A percentile compares a stretch with the other conserved stretches of the same genome.
phyloP scores from a whole-genome alignment of 2,113 vertebrate genomes.

The Pteropus alecto region DNA sequence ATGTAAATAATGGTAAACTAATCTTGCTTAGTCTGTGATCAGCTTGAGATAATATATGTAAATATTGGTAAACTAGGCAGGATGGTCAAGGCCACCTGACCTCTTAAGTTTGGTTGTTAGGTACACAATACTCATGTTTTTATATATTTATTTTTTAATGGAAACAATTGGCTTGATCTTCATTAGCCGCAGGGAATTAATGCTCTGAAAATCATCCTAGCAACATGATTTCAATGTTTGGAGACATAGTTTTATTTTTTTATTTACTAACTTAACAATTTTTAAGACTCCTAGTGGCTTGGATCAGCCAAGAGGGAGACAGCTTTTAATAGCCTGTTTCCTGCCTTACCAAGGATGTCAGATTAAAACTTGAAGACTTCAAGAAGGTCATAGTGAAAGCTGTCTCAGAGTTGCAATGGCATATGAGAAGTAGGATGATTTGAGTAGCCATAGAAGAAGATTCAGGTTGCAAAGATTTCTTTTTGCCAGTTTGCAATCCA shows the following conservation, averaged over 20 bases:
- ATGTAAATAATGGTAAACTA: background rate
- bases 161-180: background rate
- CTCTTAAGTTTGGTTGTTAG: background rate
- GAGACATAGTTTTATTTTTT: background rate
- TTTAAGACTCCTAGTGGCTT: background rate
- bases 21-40: conserved; percentile 2
- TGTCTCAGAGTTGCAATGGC: background rate
- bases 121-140: background rate
- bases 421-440: background rate
- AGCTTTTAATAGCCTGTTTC: background rate
- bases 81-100: background rate
- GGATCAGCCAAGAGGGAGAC: background rate
- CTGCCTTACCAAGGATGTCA: background rate
- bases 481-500: background rate
- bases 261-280: background rate
- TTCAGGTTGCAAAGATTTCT: background rate
- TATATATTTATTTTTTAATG: background rate
- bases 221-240: background rate
- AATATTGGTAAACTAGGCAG: background rate
- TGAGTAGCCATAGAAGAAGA: background rate
- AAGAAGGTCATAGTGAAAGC: background rate
- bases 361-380: background rate
- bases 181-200: background rate
- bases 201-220: background rate
- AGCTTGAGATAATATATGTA: conserved; percentile 26